Conservation (phyloP, 1,140 invertebrate genomes). For the Tachypleus tridentatus region DNA sequence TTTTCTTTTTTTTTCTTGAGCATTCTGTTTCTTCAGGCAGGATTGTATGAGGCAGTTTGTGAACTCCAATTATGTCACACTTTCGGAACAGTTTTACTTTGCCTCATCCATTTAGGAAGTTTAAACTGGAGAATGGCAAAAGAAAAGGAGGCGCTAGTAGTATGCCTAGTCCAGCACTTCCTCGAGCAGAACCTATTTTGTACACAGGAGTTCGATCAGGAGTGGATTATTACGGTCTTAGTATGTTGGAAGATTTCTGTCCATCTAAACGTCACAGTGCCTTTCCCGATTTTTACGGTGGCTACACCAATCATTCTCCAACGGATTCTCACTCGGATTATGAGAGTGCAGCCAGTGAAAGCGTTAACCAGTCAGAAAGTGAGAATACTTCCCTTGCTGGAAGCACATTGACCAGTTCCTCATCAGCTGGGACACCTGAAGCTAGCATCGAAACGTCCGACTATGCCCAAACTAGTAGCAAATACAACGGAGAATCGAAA, state of each 20-base stretch:
- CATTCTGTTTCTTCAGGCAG: no score
- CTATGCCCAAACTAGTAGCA: no score
- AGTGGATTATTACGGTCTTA: constrained; percentile 5
- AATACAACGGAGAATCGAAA: no score
- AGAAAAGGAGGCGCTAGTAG: not conserved
- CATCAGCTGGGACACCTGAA: no score
- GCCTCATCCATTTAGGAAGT: constrained; percentile 16
- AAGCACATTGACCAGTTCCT: no score
- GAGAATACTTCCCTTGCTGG: no score
- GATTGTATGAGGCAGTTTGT: no score
- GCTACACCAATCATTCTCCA: constrained; percentile 2
- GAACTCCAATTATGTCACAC: constrained; percentile 11
- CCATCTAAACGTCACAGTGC: constrained; percentile 4
- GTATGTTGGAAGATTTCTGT: constrained; percentile 12
- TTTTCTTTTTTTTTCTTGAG: no score
- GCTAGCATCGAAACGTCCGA: no score
- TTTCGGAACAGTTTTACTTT: constrained; percentile 20
- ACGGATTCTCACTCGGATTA: constrained; percentile 17
- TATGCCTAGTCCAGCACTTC: constrained; percentile 11
- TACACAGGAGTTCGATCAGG: constrained; percentile 9
- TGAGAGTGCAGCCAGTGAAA: constrained; percentile 5
- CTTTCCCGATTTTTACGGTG: constrained; percentile 20
- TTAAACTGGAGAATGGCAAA: constrained; percentile 9
- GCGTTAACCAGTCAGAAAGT: no score
- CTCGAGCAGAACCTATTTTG: constrained; percentile 13